Evolutionary conservation across 2,888 invertebrate species (phyloP).

Genomic region (Leptinotarsa tumamoca): DNA sequence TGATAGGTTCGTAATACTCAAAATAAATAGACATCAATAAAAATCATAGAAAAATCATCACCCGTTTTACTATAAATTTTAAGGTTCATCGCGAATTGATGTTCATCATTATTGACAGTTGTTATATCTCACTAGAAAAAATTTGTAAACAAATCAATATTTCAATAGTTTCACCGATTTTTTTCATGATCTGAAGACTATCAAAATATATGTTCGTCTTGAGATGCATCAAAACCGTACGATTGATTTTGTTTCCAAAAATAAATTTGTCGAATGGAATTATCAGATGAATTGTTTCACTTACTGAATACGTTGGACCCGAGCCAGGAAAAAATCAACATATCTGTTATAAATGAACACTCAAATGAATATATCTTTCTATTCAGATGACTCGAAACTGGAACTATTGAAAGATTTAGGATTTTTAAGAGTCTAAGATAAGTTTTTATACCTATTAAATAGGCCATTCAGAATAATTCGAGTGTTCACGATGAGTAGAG

Average conservation of each 20-base stretch:
- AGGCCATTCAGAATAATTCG: background rate
- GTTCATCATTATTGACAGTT: too few species aligned
- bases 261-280: background rate
- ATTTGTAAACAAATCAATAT: too few species aligned
- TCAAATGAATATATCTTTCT: slow-evolving; percentile 24
- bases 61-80: too few species aligned
- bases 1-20: too few species aligned
- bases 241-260: background rate
- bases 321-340: slow-evolving; percentile 33
- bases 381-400: slow-evolving; percentile 22
- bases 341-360: slow-evolving; percentile 20
- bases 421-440: slow-evolving; percentile 17
- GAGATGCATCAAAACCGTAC: background rate
- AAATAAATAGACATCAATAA: too few species aligned
- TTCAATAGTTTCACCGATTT: too few species aligned
- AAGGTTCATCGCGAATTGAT: too few species aligned
- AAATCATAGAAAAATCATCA: too few species aligned
- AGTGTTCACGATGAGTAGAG: background rate
- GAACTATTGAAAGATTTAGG: slow-evolving; percentile 22
- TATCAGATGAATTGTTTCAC: slow-evolving; percentile 25
- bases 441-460: slow-evolving; percentile 18
- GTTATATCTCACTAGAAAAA: too few species aligned
- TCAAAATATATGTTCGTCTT: too few species aligned
- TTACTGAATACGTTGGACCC: slow-evolving; percentile 32
- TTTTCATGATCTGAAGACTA: too few species aligned